These are phyloP conservation scores for Patella vulgata DNA, from an alignment of 1,140 invertebrate species.

Conservation along the genomic window DNA sequence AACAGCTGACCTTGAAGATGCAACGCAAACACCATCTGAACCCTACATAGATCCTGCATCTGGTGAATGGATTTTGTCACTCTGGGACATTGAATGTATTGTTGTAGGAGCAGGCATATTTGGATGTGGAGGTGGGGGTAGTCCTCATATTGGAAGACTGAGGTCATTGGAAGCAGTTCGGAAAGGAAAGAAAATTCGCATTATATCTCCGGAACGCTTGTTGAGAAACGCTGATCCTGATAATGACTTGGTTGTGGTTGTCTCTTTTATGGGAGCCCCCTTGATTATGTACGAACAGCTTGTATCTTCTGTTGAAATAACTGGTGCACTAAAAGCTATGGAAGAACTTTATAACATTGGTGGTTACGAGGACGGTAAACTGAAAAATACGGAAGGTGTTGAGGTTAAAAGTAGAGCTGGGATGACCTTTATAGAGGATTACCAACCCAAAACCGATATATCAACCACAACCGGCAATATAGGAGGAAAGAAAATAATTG, in stretches of 20 bases:
- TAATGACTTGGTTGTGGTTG: slow-evolving; percentile 38
- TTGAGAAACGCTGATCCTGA: slow-evolving; percentile 28
- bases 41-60: slow-evolving; percentile 32
- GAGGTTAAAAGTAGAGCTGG: slow-evolving; percentile 35
- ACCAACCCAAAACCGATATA: too few relatives aligned
- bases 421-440: slow-evolving; percentile 47
- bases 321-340: slow-evolving; percentile 42
- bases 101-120: slow-evolving; percentile 55
- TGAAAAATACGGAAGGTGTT: slow-evolving; percentile 29
- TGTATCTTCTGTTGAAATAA: slow-evolving; percentile 38
- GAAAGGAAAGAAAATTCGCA: slow-evolving; percentile 49
- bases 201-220: slow-evolving; percentile 39
- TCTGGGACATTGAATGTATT: slow-evolving; percentile 58
- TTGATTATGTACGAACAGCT: slow-evolving; percentile 46
- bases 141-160: slow-evolving; percentile 46
- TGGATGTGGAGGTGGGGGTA: slow-evolving; percentile 59
- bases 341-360: slow-evolving; percentile 43
- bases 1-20: neutral
- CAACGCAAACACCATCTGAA: slow-evolving; percentile 9
- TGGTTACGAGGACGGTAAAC: slow-evolving; percentile 31
- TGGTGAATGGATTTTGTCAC: slow-evolving; percentile 54
- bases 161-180: slow-evolving; percentile 34
- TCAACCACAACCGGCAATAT: neutral
- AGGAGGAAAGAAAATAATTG: slow-evolving; percentile 36
- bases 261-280: slow-evolving; percentile 56